Conservation (phyloP, 2,888 invertebrate genomes). For the Salticus scenicus region DNA sequence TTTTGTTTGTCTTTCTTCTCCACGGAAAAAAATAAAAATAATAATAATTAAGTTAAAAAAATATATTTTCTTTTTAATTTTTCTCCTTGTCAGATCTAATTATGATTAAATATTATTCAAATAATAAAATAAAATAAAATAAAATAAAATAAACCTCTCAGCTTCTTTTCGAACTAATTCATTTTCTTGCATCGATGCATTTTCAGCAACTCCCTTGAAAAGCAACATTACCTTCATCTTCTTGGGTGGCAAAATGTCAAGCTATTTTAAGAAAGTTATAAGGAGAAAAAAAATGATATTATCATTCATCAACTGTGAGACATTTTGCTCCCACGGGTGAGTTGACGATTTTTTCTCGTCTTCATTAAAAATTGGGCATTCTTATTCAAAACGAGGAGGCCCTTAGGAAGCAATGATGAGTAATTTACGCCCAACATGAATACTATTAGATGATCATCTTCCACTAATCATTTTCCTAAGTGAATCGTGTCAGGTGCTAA, state of each 20-base stretch:
- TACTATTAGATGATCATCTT: neutral
- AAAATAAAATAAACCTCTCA: too few species aligned
- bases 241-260: neutral
- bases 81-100: too few species aligned
- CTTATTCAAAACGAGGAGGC: neutral
- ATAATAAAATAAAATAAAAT: too few species aligned
- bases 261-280: neutral
- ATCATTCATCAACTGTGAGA: neutral
- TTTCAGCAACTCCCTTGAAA: too few species aligned
- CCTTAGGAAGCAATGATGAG: neutral
- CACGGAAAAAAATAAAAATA: too few species aligned
- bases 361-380: neutral
- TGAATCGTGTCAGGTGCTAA: neutral
- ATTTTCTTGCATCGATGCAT: too few species aligned
- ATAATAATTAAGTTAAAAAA: too few species aligned
- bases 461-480: neutral
- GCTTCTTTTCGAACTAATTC: too few species aligned
- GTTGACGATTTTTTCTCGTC: neutral
- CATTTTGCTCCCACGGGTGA: slow-evolving; percentile 9
- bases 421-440: slow-evolving; percentile 9
- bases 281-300: neutral
- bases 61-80: too few species aligned
- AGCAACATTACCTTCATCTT: too few species aligned
- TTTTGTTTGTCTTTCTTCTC: too few species aligned
- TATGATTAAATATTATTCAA: too few species aligned